Percentiles rank a stretch among this genome's conserved stretches.
phyloP scores from a whole-genome alignment of 2,797 vertebrate species.

The Dromococcyx pavoninus region DNA sequence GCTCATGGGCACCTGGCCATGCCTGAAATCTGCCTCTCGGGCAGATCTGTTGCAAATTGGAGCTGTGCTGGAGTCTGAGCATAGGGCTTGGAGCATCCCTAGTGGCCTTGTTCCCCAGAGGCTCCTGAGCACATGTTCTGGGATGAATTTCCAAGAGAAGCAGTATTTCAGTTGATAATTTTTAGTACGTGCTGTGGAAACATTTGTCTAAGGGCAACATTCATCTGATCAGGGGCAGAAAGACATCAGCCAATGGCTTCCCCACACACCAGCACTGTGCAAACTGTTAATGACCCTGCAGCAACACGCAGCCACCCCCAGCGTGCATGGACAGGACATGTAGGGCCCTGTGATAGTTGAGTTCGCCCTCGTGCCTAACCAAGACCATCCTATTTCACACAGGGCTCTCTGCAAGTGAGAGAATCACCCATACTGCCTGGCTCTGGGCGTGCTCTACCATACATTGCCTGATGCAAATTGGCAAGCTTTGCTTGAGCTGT shows the following conservation, averaged over 20 bases:
- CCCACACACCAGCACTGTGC: fast-evolving
- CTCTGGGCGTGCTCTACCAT: not conserved
- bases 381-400: not conserved
- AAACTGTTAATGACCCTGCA: not conserved
- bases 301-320: not conserved
- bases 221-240: not conserved
- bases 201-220: fast-evolving
- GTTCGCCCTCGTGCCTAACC: fast-evolving
- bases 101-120: fast-evolving
- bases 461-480: not conserved
- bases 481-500: not conserved
- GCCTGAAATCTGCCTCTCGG: not conserved
- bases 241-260: not conserved
- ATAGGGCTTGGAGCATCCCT: not conserved
- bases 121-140: not conserved
- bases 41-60: not conserved
- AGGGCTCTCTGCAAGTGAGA: not conserved
- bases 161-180: not conserved
- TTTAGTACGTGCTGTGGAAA: not conserved
- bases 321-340: not conserved
- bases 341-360: not conserved
- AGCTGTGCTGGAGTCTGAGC: fast-evolving
- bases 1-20: fast-evolving
- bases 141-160: not conserved
- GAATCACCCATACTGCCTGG: fast-evolving